Base-by-base conservation (phyloP, 2,888 invertebrate genomes). In the Pristionchus arcanus region DNA sequence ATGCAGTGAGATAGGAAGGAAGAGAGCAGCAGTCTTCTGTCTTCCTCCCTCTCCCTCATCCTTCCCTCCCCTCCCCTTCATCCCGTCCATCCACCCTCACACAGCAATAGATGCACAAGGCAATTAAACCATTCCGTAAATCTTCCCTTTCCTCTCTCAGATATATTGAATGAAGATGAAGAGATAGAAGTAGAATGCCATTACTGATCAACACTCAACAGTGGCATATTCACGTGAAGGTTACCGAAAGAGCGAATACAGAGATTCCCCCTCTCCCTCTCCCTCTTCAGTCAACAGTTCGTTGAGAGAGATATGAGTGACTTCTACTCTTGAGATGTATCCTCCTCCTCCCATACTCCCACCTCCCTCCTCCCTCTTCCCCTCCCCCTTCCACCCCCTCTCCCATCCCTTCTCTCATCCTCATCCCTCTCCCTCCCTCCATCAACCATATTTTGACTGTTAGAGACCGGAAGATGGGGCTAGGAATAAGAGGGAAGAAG, bases 81-180 rank as follows among this genome's bases (percentile, higher is more conserved):
- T 25, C 68, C 68, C 71, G 71, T 71, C 71, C 71, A 71, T 71
- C 71, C 77, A 71, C 71, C 71, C 71, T 71, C 71, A 19, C 71
- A 34, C 71, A 71, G 71, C 71, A 71, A 31, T 3, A 71, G 71
- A 34, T 31, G 74, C 28, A 42, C 42, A 77, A 77, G 74, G 74
- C 74, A 77, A 77, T 77, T 77, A 77, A 77, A 42, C 74, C 74
- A 77, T 77, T 77, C 42, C 74, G 74, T 42, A 77, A 42, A 77
- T 21, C 42, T 42, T 42, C 74, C 74, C 28, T 77, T 42, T 68
- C 31, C 28, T 31, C 68, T 31, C 63, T 25, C 19, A 59, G 19
- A 59, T 59, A 59, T 59, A 28, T 66, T 31, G 74, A 74, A 15
- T n/a, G 42, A 74, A 74, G 74, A 74, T 21, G 37, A 31, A 42